Percentiles rank a stretch among this genome's conserved stretches.
phyloP scores from a whole-genome alignment of 2,888 invertebrate genomes.

The Thumatha senex region DNA sequence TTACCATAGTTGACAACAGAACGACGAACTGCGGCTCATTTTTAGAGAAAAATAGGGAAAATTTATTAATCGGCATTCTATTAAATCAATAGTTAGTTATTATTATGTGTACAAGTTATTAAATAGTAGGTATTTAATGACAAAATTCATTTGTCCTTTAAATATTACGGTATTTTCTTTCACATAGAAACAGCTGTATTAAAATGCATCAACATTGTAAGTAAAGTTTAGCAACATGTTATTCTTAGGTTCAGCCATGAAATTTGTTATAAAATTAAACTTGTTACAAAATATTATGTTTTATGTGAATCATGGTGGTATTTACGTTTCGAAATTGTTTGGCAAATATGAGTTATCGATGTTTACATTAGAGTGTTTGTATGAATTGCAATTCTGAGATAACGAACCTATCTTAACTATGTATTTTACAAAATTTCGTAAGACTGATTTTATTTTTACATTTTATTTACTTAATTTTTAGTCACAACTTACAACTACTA shows the following conservation, averaged over 20 bases:
- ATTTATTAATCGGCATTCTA: no score
- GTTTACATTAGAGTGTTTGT: not conserved
- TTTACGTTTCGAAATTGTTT: not conserved
- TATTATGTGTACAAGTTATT: no score
- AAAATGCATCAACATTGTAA: conserved; percentile 4
- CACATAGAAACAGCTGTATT: not conserved
- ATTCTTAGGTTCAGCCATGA: conserved; percentile 6
- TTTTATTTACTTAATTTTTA: no score
- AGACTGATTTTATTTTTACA: not conserved
- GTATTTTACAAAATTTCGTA: not conserved
- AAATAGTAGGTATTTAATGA: not conserved
- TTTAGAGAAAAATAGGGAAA: no score
- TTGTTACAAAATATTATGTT: conserved; percentile 4
- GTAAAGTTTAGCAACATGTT: not conserved
- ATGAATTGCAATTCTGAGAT: not conserved
- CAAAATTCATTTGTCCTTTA: not conserved
- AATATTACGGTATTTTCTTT: not conserved
- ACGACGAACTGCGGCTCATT: no score
- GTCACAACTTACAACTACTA: no score
- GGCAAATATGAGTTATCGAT: conserved; percentile 2
- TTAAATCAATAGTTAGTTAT: no score
- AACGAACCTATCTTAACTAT: conserved; percentile 1
- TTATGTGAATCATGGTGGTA: conserved; percentile 5
- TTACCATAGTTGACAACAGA: no score
- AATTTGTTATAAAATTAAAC: conserved; percentile 6